phyloP scores from a whole-genome alignment of 2,113 vertebrate genomes.

The Paralichthys olivaceus region DNA sequence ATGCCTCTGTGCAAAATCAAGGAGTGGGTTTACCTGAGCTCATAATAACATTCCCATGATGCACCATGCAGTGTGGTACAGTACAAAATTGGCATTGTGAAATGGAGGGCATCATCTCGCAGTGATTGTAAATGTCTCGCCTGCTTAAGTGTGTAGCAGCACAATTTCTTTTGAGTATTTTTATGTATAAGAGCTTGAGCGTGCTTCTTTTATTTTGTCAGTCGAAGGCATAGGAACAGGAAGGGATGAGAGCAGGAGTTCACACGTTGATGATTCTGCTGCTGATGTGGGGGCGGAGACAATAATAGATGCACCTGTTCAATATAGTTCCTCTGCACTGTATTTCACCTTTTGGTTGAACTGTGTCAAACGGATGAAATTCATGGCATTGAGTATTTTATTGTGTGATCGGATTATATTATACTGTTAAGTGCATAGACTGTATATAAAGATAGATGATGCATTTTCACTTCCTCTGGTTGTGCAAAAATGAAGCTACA shows the following conservation, averaged over 20 bases:
- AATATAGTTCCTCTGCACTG: background rate
- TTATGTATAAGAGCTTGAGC: background rate
- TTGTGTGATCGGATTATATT: background rate
- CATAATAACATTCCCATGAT: conserved; percentile 72
- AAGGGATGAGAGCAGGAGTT: background rate
- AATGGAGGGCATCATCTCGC: conserved; percentile 43
- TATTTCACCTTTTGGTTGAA: background rate
- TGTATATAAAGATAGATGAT: background rate
- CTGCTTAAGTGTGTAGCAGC: conserved; percentile 26
- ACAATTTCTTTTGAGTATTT: conserved; percentile 28
- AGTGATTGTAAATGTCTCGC: conserved; percentile 18
- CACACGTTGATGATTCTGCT: background rate
- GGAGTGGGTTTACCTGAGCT: conserved; percentile 65
- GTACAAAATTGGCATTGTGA: conserved; percentile 49
- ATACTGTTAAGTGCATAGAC: background rate
- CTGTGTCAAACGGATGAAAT: background rate
- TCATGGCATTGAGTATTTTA: background rate
- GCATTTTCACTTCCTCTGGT: too few relatives aligned
- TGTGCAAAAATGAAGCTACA: too few relatives aligned
- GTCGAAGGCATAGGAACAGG: background rate
- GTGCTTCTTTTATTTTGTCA: conserved; percentile 1
- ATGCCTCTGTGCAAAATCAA: conserved; percentile 66
- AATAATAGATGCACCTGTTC: conserved; percentile 6
- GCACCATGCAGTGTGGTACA: conserved; percentile 48
- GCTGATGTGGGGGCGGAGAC: background rate